Percentiles rank a stretch among this genome's conserved stretches.
phyloP scores from a whole-genome alignment of 2,113 vertebrate species.

The Prietella phreatophila region DNA sequence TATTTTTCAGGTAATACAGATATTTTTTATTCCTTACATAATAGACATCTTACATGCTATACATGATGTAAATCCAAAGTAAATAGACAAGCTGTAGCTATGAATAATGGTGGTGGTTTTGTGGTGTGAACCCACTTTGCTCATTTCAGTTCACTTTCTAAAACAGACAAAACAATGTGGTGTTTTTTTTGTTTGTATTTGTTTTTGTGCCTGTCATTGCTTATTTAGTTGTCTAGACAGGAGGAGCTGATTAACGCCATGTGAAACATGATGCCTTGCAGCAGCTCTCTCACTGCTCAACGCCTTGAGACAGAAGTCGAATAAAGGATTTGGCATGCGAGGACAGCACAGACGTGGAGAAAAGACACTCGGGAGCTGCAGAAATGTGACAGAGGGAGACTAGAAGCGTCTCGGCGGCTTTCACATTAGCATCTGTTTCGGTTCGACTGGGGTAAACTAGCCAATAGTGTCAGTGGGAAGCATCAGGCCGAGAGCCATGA shows the following conservation, averaged over 20 bases:
- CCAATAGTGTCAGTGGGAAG: constrained; percentile 39
- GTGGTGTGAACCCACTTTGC: background rate
- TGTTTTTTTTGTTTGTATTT: background rate
- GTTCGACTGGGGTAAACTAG: constrained; percentile 43
- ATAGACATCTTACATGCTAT: background rate
- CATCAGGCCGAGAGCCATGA: constrained; percentile 27
- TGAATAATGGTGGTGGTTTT: background rate
- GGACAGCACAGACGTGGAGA: constrained; percentile 37
- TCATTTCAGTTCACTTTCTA: background rate
- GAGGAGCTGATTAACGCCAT: constrained; percentile 3
- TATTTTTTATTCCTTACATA: background rate
- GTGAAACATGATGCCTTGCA: constrained; percentile 24
- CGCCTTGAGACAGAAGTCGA: constrained; percentile 41
- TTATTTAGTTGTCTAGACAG: background rate
- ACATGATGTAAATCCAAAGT: background rate
- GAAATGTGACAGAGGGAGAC: constrained; percentile 40
- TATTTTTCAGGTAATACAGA: background rate
- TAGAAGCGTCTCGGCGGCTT: constrained; percentile 45
- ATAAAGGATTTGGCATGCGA: constrained; percentile 37
- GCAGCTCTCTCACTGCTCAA: constrained; percentile 28
- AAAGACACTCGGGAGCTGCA: constrained; percentile 40
- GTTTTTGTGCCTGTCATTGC: background rate
- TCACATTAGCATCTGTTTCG: constrained; percentile 55
- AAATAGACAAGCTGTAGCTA: background rate
- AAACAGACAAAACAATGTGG: background rate